Conservation (phyloP, 2,113 vertebrate species). For the human (Homo sapiens) region DNA sequence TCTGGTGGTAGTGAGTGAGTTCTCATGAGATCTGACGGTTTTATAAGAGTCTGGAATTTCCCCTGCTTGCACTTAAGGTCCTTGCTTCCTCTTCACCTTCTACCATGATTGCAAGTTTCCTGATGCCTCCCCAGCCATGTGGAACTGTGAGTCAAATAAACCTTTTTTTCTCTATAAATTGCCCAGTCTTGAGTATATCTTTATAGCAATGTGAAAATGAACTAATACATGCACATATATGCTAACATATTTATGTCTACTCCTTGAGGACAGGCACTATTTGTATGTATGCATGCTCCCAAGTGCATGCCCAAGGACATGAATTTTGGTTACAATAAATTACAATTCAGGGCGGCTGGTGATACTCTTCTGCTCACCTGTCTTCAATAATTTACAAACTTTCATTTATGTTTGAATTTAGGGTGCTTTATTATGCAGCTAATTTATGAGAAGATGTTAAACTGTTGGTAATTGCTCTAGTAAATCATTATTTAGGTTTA, state of each 20-base stretch:
- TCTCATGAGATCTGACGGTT: too few species aligned
- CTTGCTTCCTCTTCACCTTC: too few species aligned
- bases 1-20: too few species aligned
- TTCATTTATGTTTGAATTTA: background rate
- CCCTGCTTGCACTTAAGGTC: too few species aligned
- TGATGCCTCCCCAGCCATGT: too few species aligned
- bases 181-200: too few species aligned
- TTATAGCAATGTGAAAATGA: too few species aligned
- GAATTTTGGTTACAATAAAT: background rate
- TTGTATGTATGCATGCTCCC: background rate
- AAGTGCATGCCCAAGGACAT: background rate
- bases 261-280: background rate
- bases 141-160: too few species aligned
- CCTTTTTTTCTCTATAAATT: too few species aligned
- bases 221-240: too few species aligned
- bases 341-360: background rate
- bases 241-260: background rate
- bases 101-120: too few species aligned
- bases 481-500: slow-evolving; percentile 74
- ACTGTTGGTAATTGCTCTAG: slow-evolving; percentile 63
- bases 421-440: slow-evolving; percentile 10
- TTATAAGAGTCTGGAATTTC: too few species aligned
- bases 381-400: slow-evolving; percentile 49
- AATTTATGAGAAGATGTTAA: slow-evolving; percentile 43
- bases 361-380: background rate